Evolutionary conservation across 2,888 invertebrate species (phyloP).

Genomic region (Girardia tigrina): DNA sequence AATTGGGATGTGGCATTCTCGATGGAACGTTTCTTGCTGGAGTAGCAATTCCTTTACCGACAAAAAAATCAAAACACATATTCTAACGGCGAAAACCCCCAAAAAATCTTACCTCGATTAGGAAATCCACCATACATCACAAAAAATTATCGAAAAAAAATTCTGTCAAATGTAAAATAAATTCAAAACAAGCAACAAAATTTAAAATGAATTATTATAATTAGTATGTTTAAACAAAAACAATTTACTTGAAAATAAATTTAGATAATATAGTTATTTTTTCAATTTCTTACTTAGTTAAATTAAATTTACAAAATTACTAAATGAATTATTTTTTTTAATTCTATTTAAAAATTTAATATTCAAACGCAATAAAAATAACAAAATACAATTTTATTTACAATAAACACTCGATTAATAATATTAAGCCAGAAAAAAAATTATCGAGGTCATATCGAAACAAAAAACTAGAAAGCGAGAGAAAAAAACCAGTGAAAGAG

Average conservation of each 20-base stretch:
- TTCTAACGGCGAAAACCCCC: too few relatives aligned
- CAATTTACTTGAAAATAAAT: neutral
- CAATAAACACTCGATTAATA: too few relatives aligned
- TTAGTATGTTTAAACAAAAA: neutral
- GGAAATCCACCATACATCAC: neutral
- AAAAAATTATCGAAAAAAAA: neutral
- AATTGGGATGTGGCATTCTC: neutral
- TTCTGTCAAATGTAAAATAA: neutral
- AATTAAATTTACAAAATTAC: neutral
- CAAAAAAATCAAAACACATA: too few relatives aligned
- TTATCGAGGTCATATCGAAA: too few relatives aligned
- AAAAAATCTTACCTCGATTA: conserved; percentile 16
- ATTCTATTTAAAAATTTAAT: too few relatives aligned
- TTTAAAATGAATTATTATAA: neutral
- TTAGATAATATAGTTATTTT: neutral
- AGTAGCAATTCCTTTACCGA: neutral
- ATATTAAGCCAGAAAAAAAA: too few relatives aligned
- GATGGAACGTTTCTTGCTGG: neutral
- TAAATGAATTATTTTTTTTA: too few relatives aligned
- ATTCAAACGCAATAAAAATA: too few relatives aligned
- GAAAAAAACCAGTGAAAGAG: too few relatives aligned
- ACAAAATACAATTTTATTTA: too few relatives aligned
- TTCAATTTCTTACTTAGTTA: neutral
- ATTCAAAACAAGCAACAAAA: too few relatives aligned
- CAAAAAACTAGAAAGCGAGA: too few relatives aligned